A percentile compares a stretch with the other conserved stretches of the same genome.
Evolutionary conservation across 2,113 vertebrate genomes (phyloP).

Genomic region (Grus americana): DNA sequence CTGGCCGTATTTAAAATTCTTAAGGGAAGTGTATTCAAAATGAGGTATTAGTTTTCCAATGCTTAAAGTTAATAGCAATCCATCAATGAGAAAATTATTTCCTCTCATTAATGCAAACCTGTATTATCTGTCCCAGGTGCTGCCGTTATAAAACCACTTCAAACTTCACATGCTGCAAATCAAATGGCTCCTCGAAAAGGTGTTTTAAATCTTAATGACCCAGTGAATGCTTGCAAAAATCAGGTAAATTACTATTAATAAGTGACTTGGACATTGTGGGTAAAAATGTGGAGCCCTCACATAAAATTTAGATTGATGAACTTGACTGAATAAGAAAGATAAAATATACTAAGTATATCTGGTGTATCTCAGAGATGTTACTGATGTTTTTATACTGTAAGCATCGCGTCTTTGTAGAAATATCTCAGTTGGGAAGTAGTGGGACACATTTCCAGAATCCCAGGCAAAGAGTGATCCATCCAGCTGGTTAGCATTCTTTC

Average conservation of each 20-base stretch:
- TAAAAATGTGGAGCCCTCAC: not conserved
- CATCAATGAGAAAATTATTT: not conserved
- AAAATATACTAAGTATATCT: not conserved
- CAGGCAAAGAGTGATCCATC: too few relatives aligned
- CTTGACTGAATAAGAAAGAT: not conserved
- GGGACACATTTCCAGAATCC: not conserved
- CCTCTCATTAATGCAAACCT: not conserved
- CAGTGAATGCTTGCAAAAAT: not conserved
- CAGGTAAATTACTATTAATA: not conserved
- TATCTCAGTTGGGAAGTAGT: not conserved
- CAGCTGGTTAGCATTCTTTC: not conserved
- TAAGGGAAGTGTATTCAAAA: not conserved
- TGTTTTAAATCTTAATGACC: not conserved
- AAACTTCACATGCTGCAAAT: slow-evolving; percentile 16
- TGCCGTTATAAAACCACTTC: slow-evolving; percentile 38
- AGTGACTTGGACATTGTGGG: rapidly evolving
- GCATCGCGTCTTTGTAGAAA: not conserved
- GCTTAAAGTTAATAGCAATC: not conserved
- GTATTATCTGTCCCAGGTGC: not conserved
- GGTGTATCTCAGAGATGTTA: not conserved
- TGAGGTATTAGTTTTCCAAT: not conserved
- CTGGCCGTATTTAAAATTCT: not conserved
- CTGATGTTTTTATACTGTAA: not conserved
- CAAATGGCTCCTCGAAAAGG: slow-evolving; percentile 11
- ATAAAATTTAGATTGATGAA: not conserved